These are phyloP conservation scores for Hypomesus transpacificus DNA, from an alignment of 2,113 vertebrate genomes.

Conservation along the genomic window DNA sequence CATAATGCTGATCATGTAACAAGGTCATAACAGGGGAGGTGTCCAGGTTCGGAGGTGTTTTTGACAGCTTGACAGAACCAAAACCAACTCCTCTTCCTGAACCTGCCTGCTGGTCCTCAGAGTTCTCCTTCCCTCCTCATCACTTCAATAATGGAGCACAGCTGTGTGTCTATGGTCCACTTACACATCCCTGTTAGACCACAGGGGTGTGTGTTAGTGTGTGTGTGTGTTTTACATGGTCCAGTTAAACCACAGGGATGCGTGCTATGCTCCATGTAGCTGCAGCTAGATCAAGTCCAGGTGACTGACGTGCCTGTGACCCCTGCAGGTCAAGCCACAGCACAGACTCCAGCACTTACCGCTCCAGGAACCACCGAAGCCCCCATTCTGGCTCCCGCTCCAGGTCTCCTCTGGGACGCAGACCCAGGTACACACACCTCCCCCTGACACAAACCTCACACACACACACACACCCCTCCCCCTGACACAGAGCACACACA, in stretches of 20 bases:
- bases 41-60: too few species aligned
- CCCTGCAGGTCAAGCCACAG: conserved; percentile 83
- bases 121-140: conserved; percentile 35
- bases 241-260: neutral
- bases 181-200: too few species aligned
- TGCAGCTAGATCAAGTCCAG: neutral
- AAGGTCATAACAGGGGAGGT: too few species aligned
- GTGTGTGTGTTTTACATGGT: neutral
- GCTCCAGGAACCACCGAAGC: conserved; percentile 78
- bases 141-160: conserved; percentile 65
- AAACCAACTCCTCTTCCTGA: too few species aligned
- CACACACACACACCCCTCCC: too few species aligned
- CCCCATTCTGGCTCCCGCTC: conserved; percentile 78
- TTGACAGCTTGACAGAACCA: too few species aligned
- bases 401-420: conserved; percentile 82
- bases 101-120: too few species aligned
- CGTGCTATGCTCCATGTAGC: neutral
- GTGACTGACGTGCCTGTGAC: conserved; percentile 28
- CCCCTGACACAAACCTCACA: neutral
- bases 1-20: too few species aligned
- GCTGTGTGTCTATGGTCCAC: too few species aligned
- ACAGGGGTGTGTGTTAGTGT: too few species aligned
- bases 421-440: conserved; percentile 80
- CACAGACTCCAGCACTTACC: conserved; percentile 81
- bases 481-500: too few species aligned